Percentiles rank a stretch among this genome's conserved stretches.
Evolutionary conservation across 2,113 vertebrate genomes (phyloP).

Genomic region (Erythrolamprus reginae): DNA sequence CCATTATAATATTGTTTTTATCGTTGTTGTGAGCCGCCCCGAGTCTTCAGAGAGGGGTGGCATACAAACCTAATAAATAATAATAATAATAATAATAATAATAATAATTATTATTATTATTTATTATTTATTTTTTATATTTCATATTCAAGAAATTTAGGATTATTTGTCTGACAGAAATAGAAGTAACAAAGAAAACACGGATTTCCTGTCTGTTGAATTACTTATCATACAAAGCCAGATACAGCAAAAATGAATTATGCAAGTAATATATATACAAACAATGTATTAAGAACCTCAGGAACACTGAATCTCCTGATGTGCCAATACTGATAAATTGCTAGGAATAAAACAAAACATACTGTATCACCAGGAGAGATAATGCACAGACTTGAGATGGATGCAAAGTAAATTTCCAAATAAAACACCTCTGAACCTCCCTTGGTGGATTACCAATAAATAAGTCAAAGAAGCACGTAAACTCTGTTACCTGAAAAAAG

Average conservation of each 20-base stretch:
- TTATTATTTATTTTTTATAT: not conserved
- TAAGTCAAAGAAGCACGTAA: not conserved
- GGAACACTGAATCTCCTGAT: not conserved
- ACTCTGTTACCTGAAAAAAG: accelerated
- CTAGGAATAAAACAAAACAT: not conserved
- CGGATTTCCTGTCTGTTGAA: not conserved
- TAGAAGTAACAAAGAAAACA: not conserved
- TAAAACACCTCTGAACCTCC: not conserved
- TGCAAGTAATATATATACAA: not conserved
- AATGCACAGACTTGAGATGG: not conserved
- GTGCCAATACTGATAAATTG: not conserved
- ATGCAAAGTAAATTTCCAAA: not conserved
- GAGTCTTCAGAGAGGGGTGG: no score
- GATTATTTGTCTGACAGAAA: not conserved
- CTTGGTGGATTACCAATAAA: not conserved
- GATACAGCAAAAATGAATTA: not conserved
- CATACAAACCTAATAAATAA: no score
- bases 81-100: no score
- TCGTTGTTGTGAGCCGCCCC: no score
- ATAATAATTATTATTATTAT: no score
- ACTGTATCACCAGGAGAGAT: not conserved
- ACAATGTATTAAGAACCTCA: not conserved
- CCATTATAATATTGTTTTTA: no score
- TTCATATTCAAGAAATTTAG: not conserved
- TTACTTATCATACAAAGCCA: not conserved